These are phyloP conservation scores for Dendroctonus valens DNA, from an alignment of 1,140 invertebrate species.

Conservation along the genomic window DNA sequence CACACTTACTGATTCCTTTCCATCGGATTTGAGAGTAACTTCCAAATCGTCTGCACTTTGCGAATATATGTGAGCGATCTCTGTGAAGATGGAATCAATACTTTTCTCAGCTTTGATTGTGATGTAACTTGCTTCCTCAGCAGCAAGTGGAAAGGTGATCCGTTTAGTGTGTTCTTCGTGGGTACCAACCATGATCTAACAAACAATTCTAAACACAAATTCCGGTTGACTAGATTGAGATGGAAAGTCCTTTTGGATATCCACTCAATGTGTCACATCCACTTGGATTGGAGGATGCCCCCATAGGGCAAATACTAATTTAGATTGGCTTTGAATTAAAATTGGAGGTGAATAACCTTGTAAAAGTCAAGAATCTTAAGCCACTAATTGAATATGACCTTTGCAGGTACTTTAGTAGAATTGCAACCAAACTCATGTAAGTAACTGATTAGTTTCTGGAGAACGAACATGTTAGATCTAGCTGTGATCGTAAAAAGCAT, in stretches of 20 bases:
- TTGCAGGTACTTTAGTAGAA: too few species aligned
- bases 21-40: conserved; percentile 26
- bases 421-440: too few species aligned
- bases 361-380: too few species aligned
- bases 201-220: not conserved
- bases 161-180: conserved; percentile 26
- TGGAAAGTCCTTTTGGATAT: not conserved
- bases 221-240: not conserved
- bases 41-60: conserved; percentile 33
- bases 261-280: not conserved
- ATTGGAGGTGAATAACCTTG: too few species aligned
- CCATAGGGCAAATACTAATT: too few species aligned
- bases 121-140: conserved; percentile 5
- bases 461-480: too few species aligned
- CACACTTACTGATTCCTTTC: conserved; percentile 30
- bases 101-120: conserved; percentile 20
- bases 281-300: too few species aligned
- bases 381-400: too few species aligned
- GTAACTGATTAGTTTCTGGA: too few species aligned
- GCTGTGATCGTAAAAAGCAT: too few species aligned
- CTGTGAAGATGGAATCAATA: conserved; percentile 32
- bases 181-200: conserved; percentile 29
- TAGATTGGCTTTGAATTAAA: too few species aligned
- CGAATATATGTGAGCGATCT: conserved; percentile 26
- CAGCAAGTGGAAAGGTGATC: conserved; percentile 3